These are phyloP conservation scores for Apocrypta bakeri DNA, from an alignment of 1,140 invertebrate species.

Conservation along the genomic window DNA sequence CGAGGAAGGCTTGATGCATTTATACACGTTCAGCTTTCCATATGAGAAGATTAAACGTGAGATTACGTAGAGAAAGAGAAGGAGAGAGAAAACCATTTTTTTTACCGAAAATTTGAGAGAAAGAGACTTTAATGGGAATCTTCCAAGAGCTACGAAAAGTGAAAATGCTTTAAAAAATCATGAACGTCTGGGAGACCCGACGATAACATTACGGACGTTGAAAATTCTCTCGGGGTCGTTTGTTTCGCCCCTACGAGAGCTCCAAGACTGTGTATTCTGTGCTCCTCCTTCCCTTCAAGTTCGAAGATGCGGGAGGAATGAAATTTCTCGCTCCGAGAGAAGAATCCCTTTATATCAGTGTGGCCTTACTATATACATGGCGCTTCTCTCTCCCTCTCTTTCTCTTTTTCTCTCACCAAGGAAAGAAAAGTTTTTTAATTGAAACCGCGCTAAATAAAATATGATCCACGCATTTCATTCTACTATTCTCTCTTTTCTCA, in stretches of 20 bases:
- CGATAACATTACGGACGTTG: not conserved
- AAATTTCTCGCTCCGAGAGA: not conserved
- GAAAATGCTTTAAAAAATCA: not conserved
- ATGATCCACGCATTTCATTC: not conserved
- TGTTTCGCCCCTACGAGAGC: not conserved
- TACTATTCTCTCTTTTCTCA: not conserved
- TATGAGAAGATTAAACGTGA: too few relatives aligned
- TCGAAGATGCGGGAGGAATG: not conserved
- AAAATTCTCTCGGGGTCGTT: not conserved
- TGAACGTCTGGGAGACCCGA: too few relatives aligned
- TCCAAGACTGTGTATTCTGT: too few relatives aligned
- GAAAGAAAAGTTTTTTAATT: constrained; percentile 12
- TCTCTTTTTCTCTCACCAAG: not conserved
- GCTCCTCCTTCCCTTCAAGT: not conserved
- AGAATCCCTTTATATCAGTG: not conserved
- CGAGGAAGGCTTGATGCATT: not conserved
- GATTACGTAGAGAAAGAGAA: too few relatives aligned
- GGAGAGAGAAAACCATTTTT: too few relatives aligned
- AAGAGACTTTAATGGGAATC: too few relatives aligned
- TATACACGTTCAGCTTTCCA: not conserved
- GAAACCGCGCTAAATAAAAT: constrained; percentile 6
- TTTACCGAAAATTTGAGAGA: too few relatives aligned
- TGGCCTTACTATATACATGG: too few relatives aligned
- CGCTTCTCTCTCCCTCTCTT: too few relatives aligned
- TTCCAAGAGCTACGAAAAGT: not conserved